A percentile compares a stretch with the other conserved stretches of the same genome.
Evolutionary conservation across 2,888 invertebrate species (phyloP).

Genomic region (Ectemnius continuus): DNA sequence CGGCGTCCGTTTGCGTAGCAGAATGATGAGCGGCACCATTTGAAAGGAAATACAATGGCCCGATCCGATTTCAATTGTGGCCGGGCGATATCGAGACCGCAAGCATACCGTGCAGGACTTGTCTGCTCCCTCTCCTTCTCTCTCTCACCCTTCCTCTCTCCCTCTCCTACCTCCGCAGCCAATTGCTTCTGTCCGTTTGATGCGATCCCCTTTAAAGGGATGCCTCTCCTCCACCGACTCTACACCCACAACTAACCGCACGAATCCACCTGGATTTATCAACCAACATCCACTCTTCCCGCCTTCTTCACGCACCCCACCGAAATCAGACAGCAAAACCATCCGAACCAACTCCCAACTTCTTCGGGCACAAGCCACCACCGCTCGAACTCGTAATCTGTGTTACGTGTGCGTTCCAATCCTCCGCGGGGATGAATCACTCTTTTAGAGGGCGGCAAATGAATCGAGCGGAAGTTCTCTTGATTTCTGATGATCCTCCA

Average conservation of each 20-base stretch:
- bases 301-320: not conserved
- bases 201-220: slow-evolving; percentile 52
- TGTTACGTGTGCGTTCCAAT: too few relatives aligned
- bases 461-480: not conserved
- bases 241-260: slow-evolving; percentile 33
- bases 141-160: too few relatives aligned
- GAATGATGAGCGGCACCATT: slow-evolving; percentile 32
- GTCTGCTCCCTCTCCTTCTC: not conserved
- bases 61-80: slow-evolving; percentile 53
- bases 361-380: too few relatives aligned
- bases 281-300: slow-evolving; percentile 21
- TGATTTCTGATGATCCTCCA: not conserved
- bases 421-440: too few relatives aligned
- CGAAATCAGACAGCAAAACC: too few relatives aligned
- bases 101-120: slow-evolving; percentile 19
- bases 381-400: too few relatives aligned
- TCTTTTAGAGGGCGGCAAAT: too few relatives aligned
- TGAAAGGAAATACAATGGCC: slow-evolving; percentile 43
- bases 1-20: slow-evolving; percentile 16
- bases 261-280: slow-evolving; percentile 36
- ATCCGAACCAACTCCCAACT: not conserved
- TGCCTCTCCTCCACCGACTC: slow-evolving; percentile 12
- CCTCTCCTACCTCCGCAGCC: not conserved
- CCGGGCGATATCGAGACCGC: slow-evolving; percentile 42
- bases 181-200: slow-evolving; percentile 35